Conservation (phyloP, 1,140 invertebrate genomes). For the Drosophila virilis region DNA sequence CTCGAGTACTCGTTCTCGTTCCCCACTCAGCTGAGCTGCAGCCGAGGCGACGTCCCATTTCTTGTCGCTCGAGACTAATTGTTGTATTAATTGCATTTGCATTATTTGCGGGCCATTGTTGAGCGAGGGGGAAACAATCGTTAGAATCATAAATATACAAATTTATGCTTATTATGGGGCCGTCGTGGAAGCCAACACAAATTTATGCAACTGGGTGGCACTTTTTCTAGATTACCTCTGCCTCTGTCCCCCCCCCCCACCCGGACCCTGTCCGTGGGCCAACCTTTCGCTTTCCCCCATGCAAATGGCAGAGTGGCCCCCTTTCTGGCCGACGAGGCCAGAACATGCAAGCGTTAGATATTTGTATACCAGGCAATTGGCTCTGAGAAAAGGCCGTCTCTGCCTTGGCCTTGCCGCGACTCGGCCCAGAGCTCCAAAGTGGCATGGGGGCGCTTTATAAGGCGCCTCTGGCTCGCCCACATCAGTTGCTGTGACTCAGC, state of each 20-base stretch:
- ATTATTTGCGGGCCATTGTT: constrained; percentile 37
- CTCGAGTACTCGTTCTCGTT: neutral
- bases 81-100: constrained; percentile 55
- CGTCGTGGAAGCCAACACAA: constrained; percentile 24
- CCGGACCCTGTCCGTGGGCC: neutral
- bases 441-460: constrained; percentile 31
- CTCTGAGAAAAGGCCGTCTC: constrained; percentile 1
- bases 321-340: neutral
- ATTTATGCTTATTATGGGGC: constrained; percentile 64
- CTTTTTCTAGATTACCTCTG: constrained; percentile 21
- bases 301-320: constrained; percentile 8
- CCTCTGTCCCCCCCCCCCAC: neutral
- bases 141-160: constrained; percentile 71
- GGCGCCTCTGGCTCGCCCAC: constrained; percentile 48
- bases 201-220: constrained; percentile 76
- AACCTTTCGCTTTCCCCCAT: constrained; percentile 21
- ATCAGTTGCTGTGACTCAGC: constrained; percentile 32
- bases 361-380: constrained; percentile 17
- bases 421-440: neutral
- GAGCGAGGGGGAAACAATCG: constrained; percentile 19
- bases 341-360: constrained; percentile 17
- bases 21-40: too few relatives aligned
- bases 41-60: constrained; percentile 53
- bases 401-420: constrained; percentile 22
- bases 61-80: constrained; percentile 64